A percentile compares a stretch with the other conserved stretches of the same genome.
phyloP scores from a whole-genome alignment of 2,113 vertebrate genomes.

The Ictalurus punctatus region DNA sequence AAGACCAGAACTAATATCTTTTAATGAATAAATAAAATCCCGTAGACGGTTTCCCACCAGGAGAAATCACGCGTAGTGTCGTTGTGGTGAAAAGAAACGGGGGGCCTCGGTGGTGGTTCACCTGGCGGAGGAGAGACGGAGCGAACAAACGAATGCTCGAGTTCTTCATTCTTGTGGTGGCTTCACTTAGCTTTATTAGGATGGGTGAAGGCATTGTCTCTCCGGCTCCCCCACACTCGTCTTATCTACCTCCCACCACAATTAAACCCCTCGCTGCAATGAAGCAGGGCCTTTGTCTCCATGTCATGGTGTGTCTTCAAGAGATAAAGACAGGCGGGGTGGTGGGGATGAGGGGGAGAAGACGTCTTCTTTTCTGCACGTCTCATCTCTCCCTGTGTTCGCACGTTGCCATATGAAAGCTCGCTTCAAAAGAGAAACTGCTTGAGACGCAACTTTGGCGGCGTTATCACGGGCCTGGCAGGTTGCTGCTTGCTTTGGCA shows the following conservation, averaged over 20 bases:
- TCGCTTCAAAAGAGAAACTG: constrained; percentile 53
- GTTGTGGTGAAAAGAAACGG: background rate
- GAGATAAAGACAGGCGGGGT: constrained; percentile 53
- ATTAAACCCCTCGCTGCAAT: constrained; percentile 49
- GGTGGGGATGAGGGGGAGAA: constrained; percentile 28
- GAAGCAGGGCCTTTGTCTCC: constrained; percentile 52
- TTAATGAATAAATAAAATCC: constrained; percentile 24
- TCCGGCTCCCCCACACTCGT: constrained; percentile 34
- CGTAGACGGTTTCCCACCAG: background rate
- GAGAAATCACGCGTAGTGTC: background rate
- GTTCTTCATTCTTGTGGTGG: constrained; percentile 39
- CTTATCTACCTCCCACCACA: constrained; percentile 55
- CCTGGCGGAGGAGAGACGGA: constrained; percentile 21
- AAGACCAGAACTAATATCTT: background rate
- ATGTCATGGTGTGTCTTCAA: constrained; percentile 55
- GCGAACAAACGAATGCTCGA: background rate
- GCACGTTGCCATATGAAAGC: constrained; percentile 56
- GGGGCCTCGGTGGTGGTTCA: constrained; percentile 24
- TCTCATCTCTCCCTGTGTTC: constrained; percentile 51
- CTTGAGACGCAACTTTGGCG: constrained; percentile 51
- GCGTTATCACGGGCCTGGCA: constrained; percentile 58
- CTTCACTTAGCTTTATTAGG: constrained; percentile 52
- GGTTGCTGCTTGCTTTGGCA: constrained; percentile 49
- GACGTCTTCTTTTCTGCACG: constrained; percentile 18
- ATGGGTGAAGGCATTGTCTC: constrained; percentile 55